Percentiles rank a stretch among this genome's conserved stretches.
Conservation (phyloP, 2,113 vertebrate genomes). For the Channa argus region DNA sequence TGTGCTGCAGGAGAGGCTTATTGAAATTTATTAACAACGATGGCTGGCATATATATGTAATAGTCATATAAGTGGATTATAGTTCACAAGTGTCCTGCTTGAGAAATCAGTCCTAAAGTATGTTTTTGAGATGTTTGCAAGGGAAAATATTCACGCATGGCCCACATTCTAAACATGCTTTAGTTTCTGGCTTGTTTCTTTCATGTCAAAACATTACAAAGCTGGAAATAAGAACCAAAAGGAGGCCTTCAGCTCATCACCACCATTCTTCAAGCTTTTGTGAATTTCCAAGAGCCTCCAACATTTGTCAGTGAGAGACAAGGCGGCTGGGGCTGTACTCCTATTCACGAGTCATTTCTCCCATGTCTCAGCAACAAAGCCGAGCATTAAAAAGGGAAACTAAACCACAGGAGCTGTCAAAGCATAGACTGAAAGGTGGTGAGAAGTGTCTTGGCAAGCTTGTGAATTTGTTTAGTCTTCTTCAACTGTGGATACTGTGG, state of each 20-base stretch:
- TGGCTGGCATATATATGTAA: slow-evolving; percentile 8
- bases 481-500: slow-evolving; percentile 26
- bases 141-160: slow-evolving; percentile 44
- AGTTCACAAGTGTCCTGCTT: slow-evolving; percentile 28
- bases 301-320: slow-evolving; percentile 61
- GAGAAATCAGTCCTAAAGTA: slow-evolving; percentile 21
- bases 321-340: slow-evolving; percentile 53
- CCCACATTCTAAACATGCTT: slow-evolving; percentile 55
- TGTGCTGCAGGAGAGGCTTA: too few relatives aligned
- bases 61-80: not conserved
- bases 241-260: slow-evolving; percentile 60
- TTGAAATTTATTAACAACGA: slow-evolving; percentile 12
- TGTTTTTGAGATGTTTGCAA: slow-evolving; percentile 25
- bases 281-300: slow-evolving; percentile 59
- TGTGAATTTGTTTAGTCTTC: slow-evolving; percentile 51
- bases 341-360: slow-evolving; percentile 63
- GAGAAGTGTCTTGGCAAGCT: slow-evolving; percentile 60
- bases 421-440: slow-evolving; percentile 48
- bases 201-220: slow-evolving; percentile 62
- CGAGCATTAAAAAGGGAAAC: slow-evolving; percentile 46
- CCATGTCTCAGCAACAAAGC: slow-evolving; percentile 68
- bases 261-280: slow-evolving; percentile 70
- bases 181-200: slow-evolving; percentile 63
- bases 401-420: slow-evolving; percentile 68
- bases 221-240: slow-evolving; percentile 52